Evolutionary conservation across 2,113 vertebrate genomes (phyloP).

Genomic region (Shinisaurus crocodilurus): DNA sequence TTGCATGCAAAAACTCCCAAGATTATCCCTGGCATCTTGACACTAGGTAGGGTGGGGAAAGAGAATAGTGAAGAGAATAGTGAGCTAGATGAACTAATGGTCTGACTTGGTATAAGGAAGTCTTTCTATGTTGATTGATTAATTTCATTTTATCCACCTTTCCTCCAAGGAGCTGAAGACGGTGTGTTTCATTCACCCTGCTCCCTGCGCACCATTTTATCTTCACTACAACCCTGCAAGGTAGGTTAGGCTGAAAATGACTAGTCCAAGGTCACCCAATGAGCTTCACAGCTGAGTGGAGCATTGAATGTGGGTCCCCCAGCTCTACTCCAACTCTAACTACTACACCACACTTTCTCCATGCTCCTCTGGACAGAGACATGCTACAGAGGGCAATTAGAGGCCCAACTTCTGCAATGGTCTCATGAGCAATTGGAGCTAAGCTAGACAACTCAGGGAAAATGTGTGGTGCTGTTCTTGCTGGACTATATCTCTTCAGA

Average conservation of each 20-base stretch:
- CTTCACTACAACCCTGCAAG: neutral
- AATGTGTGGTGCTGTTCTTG: neutral
- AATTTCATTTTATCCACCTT: neutral
- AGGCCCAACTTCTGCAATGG: neutral
- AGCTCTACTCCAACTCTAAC: neutral
- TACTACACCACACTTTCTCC: neutral
- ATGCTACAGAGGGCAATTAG: neutral
- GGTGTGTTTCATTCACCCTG: neutral
- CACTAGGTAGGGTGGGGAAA: too few species aligned
- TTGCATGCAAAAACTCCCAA: neutral
- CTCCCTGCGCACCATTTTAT: neutral
- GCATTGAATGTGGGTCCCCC: neutral
- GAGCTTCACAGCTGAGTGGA: neutral
- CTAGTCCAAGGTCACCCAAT: neutral
- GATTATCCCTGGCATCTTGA: neutral
- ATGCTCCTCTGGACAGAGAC: neutral
- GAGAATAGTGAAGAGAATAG: too few species aligned
- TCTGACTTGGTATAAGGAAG: neutral
- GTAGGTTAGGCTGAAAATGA: neutral
- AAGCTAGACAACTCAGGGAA: neutral
- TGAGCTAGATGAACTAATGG: neutral
- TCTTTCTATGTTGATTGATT: neutral
- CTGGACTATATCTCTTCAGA: neutral
- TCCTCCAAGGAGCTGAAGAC: too few species aligned
- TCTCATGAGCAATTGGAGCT: neutral